Conservation (phyloP, 2,888 invertebrate genomes). For the Crepidodera aurea region DNA sequence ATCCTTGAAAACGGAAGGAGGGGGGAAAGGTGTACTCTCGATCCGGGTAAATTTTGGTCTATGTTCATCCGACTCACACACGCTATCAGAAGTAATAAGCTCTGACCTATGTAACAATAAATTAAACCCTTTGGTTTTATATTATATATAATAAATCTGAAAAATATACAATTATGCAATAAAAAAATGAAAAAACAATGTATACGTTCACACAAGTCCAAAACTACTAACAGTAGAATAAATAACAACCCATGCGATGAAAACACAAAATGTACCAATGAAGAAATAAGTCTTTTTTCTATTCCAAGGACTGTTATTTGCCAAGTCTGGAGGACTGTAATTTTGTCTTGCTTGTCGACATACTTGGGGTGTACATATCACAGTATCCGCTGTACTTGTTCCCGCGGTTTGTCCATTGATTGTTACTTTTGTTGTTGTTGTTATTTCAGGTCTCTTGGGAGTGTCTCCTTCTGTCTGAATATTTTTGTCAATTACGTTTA, state of each 20-base stretch:
- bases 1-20: no score
- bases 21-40: no score
- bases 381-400: constrained; percentile 29
- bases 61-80: no score
- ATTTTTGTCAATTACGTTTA: constrained; percentile 8
- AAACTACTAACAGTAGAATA: constrained; percentile 54
- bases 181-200: neutral
- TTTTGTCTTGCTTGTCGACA: constrained; percentile 56
- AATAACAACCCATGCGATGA: constrained; percentile 63
- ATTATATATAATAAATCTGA: no score
- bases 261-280: constrained; percentile 59
- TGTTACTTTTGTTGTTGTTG: constrained; percentile 47
- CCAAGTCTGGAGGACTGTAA: constrained; percentile 55
- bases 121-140: no score
- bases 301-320: constrained; percentile 65
- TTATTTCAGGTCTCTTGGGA: constrained; percentile 47
- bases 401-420: constrained; percentile 36
- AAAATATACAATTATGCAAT: neutral
- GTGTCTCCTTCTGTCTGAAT: constrained; percentile 3
- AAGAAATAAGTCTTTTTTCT: constrained; percentile 63
- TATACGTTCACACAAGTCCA: neutral
- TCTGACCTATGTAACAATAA: no score
- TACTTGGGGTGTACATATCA: constrained; percentile 57
- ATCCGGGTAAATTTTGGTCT: no score
- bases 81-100: no score